Percentiles rank a stretch among this genome's conserved stretches.
phyloP scores from a whole-genome alignment of 2,888 invertebrate genomes.

The Pteria penguin region DNA sequence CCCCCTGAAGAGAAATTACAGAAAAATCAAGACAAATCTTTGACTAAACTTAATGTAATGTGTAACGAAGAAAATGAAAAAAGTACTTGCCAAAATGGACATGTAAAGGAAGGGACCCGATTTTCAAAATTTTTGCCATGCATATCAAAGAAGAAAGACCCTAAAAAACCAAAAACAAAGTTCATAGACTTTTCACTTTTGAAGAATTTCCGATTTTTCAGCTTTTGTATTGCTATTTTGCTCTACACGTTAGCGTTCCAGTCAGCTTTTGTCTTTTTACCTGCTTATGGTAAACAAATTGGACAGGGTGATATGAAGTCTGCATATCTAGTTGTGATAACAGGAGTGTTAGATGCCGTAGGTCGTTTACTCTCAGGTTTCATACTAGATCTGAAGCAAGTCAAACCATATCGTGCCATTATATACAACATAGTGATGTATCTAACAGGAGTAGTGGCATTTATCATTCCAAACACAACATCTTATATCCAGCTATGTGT shows the following conservation, averaged over 20 bases:
- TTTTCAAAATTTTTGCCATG: background rate
- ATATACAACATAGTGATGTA: constrained; percentile 66
- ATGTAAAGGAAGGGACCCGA: background rate
- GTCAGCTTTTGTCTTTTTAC: constrained; percentile 66
- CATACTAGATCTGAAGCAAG: constrained; percentile 57
- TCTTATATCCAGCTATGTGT: constrained; percentile 52
- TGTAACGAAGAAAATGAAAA: background rate
- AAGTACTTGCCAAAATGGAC: background rate
- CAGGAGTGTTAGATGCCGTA: constrained; percentile 64
- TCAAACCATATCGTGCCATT: constrained; percentile 59
- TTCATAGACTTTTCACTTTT: constrained; percentile 54
- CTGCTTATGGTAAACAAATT: constrained; percentile 62
- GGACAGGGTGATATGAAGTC: constrained; percentile 57
- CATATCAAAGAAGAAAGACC: background rate
- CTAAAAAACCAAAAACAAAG: constrained; percentile 25
- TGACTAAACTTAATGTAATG: background rate
- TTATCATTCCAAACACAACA: constrained; percentile 57
- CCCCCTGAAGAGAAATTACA: background rate
- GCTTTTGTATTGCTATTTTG: constrained; percentile 56
- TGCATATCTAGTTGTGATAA: constrained; percentile 62
- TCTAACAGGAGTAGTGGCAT: constrained; percentile 54
- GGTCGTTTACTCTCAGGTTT: constrained; percentile 60
- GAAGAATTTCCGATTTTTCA: constrained; percentile 54
- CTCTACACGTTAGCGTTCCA: constrained; percentile 60
- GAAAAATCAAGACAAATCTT: too few species aligned